These are phyloP conservation scores for Carassius gibelio DNA, from an alignment of 2,113 vertebrate genomes.

Conservation along the genomic window DNA sequence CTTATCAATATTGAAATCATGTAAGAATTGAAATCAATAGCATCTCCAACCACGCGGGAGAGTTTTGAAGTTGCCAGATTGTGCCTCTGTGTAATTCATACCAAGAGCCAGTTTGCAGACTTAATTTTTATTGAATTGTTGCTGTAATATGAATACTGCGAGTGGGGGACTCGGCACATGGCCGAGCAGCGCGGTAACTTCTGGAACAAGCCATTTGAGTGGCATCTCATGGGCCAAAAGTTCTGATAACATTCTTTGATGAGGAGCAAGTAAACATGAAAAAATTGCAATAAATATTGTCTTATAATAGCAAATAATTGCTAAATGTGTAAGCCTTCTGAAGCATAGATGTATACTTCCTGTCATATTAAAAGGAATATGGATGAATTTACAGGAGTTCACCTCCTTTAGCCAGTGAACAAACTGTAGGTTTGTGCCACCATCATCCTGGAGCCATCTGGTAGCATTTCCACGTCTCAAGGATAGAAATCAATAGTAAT, in stretches of 20 bases:
- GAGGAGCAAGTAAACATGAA: background rate
- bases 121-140: constrained; percentile 80
- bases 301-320: background rate
- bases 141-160: constrained; percentile 77
- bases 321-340: background rate
- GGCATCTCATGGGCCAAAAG: background rate
- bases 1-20: constrained; percentile 59
- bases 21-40: constrained; percentile 52
- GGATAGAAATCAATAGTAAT: constrained; percentile 98
- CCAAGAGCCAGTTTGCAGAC: constrained; percentile 64
- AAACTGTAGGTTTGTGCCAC: constrained; percentile 82
- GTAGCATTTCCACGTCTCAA: constrained; percentile 94
- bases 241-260: constrained; percentile 20
- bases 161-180: constrained; percentile 37
- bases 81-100: constrained; percentile 63
- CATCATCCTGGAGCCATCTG: constrained; percentile 89
- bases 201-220: no score
- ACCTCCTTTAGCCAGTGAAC: constrained; percentile 27
- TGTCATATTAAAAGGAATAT: background rate
- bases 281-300: background rate
- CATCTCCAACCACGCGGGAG: constrained; percentile 55
- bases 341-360: background rate
- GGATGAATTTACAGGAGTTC: constrained; percentile 13
- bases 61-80: constrained; percentile 71
- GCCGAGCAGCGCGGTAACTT: background rate